These are phyloP conservation scores for Otis tarda DNA, from an alignment of 2,113 vertebrate genomes.

Conservation along the genomic window DNA sequence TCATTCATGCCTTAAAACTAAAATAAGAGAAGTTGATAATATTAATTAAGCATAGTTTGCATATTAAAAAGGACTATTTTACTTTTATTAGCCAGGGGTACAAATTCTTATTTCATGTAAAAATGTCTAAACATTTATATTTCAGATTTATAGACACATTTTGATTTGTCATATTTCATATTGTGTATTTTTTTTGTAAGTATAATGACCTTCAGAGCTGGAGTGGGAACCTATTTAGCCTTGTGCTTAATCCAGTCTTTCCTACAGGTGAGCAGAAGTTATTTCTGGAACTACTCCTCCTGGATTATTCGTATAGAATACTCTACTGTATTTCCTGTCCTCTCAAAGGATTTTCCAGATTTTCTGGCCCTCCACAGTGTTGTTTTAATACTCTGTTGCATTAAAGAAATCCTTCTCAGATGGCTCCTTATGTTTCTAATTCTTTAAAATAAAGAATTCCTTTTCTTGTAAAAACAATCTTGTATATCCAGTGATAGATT, in stretches of 20 bases:
- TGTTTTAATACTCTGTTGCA: neutral
- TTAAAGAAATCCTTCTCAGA: neutral
- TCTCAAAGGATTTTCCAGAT: slow-evolving; percentile 32
- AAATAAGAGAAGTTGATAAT: neutral
- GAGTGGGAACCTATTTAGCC: neutral
- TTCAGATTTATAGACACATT: neutral
- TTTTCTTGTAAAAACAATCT: neutral
- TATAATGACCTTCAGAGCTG: neutral
- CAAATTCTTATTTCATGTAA: neutral
- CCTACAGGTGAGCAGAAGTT: slow-evolving; percentile 9
- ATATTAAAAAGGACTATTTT: neutral
- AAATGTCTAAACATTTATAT: neutral
- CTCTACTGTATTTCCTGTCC: neutral
- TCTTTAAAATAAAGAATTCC: neutral
- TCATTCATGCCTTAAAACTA: neutral
- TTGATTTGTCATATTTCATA: neutral
- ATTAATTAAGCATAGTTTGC: neutral
- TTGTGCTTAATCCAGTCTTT: neutral
- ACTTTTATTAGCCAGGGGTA: neutral
- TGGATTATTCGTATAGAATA: neutral
- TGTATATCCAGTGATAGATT: neutral
- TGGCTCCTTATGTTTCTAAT: neutral
- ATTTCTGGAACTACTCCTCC: slow-evolving; percentile 15
- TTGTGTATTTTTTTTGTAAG: neutral
- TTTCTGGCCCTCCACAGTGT: neutral